phyloP scores from a whole-genome alignment of 2,888 invertebrate genomes.

The Xestia xanthographa region DNA sequence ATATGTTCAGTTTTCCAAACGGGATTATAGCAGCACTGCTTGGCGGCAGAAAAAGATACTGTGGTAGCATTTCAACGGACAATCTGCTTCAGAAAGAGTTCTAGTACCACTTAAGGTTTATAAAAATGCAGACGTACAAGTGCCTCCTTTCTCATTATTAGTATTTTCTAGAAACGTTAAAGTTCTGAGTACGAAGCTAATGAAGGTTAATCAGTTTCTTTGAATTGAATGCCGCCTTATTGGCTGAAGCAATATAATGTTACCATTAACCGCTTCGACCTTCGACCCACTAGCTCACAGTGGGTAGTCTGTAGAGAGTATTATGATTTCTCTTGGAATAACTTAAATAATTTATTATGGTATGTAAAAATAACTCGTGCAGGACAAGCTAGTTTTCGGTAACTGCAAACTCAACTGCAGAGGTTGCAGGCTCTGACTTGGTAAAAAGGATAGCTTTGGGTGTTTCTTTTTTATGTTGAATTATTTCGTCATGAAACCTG shows the following conservation, averaged over 20 bases:
- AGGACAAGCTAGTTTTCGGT: background rate
- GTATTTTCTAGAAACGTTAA: conserved; percentile 41
- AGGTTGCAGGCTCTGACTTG: background rate
- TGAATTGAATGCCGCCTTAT: conserved; percentile 40
- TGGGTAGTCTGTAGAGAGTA: background rate
- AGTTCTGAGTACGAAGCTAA: conserved; percentile 42
- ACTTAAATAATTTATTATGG: background rate
- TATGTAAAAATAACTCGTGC: background rate
- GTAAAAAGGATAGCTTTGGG: background rate
- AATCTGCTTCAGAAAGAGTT: background rate
- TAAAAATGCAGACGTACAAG: conserved; percentile 17
- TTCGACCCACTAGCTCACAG: conserved; percentile 12
- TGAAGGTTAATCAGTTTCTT: conserved; percentile 53
- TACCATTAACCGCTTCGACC: background rate
- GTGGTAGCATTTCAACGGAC: background rate
- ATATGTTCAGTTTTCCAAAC: too few species aligned
- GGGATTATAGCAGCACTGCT: too few species aligned
- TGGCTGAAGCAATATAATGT: conserved; percentile 18
- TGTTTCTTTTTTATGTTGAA: background rate
- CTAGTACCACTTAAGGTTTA: background rate
- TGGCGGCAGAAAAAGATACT: background rate
- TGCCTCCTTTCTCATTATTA: conserved; percentile 50
- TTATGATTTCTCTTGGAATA: background rate
- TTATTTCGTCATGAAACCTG: background rate
- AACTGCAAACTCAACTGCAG: background rate